phyloP scores from a whole-genome alignment of 2,888 invertebrate genomes.

The Rhodophaea formosa region DNA sequence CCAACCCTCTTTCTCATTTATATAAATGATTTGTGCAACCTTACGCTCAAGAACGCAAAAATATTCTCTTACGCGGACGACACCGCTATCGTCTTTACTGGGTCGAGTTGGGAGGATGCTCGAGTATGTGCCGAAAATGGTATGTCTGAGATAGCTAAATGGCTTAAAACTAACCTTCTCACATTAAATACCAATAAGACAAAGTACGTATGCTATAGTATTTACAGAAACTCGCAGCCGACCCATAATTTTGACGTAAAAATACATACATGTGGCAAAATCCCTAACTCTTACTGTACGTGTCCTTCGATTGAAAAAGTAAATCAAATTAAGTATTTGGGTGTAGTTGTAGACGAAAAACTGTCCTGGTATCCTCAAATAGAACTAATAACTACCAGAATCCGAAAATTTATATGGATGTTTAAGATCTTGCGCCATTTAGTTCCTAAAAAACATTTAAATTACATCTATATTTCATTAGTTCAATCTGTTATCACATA shows the following conservation, averaged over 20 bases:
- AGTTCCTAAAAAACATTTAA: too few species aligned
- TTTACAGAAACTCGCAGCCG: neutral
- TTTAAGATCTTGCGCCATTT: too few species aligned
- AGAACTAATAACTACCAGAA: too few species aligned
- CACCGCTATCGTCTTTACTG: conserved; percentile 5
- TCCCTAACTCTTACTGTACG: neutral
- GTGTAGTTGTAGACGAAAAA: too few species aligned
- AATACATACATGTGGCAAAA: neutral
- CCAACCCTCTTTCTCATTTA: too few species aligned
- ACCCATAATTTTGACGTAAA: neutral
- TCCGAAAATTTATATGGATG: too few species aligned
- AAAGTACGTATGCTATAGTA: conserved; percentile 11
- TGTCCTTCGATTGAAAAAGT: conserved; percentile 5
- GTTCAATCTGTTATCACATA: too few species aligned
- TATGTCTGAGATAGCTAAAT: neutral
- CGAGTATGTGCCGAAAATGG: neutral
- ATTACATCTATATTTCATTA: too few species aligned
- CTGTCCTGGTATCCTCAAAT: too few species aligned
- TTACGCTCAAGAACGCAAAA: too few species aligned
- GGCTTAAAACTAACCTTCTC: neutral
- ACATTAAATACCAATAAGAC: conserved; percentile 8
- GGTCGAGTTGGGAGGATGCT: neutral
- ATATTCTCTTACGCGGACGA: conserved; percentile 5
- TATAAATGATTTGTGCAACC: too few species aligned
- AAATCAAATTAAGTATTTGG: neutral